Percentiles rank a stretch among this genome's conserved stretches.
Conservation (phyloP, 2,113 vertebrate genomes). For the Gambusia holbrooki region DNA sequence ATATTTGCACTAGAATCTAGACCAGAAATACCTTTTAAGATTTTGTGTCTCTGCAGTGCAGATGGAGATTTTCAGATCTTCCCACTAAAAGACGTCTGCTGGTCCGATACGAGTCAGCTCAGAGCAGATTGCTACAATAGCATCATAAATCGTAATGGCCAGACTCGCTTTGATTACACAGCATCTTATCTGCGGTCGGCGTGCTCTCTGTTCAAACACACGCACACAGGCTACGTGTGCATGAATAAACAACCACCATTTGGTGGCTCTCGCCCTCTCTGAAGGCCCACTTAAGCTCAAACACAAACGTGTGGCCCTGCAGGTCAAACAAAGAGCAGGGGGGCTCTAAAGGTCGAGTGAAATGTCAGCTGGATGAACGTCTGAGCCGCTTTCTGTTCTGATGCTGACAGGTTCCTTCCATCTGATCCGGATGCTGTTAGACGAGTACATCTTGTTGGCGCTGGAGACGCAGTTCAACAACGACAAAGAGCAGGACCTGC, state of each 20-base stretch:
- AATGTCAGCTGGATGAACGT: not conserved
- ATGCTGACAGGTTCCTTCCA: constrained; percentile 91
- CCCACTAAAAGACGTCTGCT: not conserved
- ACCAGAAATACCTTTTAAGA: too few species aligned
- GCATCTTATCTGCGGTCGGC: constrained; percentile 82
- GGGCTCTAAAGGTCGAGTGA: constrained; percentile 68
- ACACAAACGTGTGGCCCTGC: constrained; percentile 38
- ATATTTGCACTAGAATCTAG: too few species aligned
- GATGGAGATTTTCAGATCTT: not conserved
- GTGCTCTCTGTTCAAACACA: constrained; percentile 82
- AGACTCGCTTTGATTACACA: constrained; percentile 68
- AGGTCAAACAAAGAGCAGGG: constrained; percentile 53
- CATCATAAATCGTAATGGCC: constrained; percentile 77
- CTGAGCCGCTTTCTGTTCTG: not conserved
- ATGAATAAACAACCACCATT: constrained; percentile 69
- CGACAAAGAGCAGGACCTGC: constrained; percentile 97
- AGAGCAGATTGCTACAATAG: constrained; percentile 66
- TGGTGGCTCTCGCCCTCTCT: constrained; percentile 29
- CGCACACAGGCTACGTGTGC: constrained; percentile 11
- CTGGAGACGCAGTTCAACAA: constrained; percentile 99
- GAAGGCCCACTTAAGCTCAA: constrained; percentile 26
- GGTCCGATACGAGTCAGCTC: constrained; percentile 22
- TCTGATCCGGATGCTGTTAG: constrained; percentile 96
- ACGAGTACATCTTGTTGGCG: constrained; percentile 96
- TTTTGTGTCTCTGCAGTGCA: not conserved